These are phyloP conservation scores for Myotis findleyi DNA, from an alignment of 2,797 vertebrate species.

Conservation along the genomic window DNA sequence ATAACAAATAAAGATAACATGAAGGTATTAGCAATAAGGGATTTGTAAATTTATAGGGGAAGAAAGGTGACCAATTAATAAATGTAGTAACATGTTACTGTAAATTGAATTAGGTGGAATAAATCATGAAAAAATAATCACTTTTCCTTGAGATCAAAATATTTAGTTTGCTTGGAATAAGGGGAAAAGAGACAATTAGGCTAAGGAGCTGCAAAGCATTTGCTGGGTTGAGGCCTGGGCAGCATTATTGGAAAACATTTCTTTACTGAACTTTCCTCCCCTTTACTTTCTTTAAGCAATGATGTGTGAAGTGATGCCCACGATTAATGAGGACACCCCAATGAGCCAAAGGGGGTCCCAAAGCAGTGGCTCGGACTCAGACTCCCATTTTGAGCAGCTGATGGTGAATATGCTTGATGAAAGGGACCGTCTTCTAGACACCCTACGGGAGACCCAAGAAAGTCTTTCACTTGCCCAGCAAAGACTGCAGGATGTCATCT, in stretches of 20 bases:
- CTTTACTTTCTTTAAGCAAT: constrained; percentile 87
- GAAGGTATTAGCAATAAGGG: background rate
- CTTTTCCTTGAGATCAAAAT: background rate
- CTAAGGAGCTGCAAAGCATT: background rate
- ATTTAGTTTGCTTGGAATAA: background rate
- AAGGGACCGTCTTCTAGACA: constrained; percentile 97
- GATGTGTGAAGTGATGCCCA: constrained; percentile 98
- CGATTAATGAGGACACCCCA: constrained; percentile 98
- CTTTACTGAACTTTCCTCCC: constrained; percentile 59
- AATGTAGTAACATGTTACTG: background rate
- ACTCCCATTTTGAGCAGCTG: constrained; percentile 99
- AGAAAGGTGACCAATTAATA: background rate
- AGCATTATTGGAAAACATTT: background rate
- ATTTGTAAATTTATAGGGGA: background rate
- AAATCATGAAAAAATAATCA: background rate
- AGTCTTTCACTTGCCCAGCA: constrained; percentile 96
- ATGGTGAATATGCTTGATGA: constrained; percentile 99
- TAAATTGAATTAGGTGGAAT: background rate
- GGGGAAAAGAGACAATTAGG: background rate
- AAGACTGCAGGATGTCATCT: constrained; percentile 98
- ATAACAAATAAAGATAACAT: constrained; percentile 12
- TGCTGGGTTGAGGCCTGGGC: background rate
- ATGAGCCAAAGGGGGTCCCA: constrained; percentile 98
- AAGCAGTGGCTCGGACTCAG: constrained; percentile 96
- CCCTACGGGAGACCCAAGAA: constrained; percentile 97